Evolutionary conservation across 2,888 invertebrate genomes (phyloP), one percentile per base, ranked within the genome.

Genomic region (Lobophora halterata): DNA sequence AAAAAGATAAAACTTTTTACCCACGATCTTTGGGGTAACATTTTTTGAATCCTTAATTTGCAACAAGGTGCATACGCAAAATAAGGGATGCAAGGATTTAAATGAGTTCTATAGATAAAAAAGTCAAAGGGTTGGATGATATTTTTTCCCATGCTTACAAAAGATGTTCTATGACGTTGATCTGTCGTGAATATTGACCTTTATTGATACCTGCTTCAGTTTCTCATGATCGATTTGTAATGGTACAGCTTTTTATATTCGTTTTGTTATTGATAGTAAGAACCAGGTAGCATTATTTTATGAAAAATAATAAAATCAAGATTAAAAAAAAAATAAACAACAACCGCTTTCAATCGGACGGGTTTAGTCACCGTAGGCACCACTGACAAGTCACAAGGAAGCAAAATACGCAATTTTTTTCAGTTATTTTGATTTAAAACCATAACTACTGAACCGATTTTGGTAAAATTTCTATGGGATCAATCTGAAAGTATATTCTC

Each of bases 41-140:
- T 77, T 83, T 82, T 82, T 83, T 76, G 79, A 75, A 82, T 82
- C 79, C 79, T 81, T 86, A 86, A 87, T 87, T 87, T 86, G 87
- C 86, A 83, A 86, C 87, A 86, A 87, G 87, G 87, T 87, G 86
- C 85, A 87, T 80, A 75, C 67, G 70, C 76, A 74, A 76, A 61
- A 73, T 71, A 77, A 75, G 79, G 82, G 73, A 68, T 75, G 70
- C 59, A 67, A 62, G 65, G 77, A 81, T 83, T 80, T 74, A 79
- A 82, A 86, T 85, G 76, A 78, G 80, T 77, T 80, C 73, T 69
- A 74, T 79, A 76, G 70, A 63, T 61, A 81, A 79, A 79, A 78
- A 76, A 65, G 58, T 46, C 55, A 64, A 71, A 71, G 81, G 82
- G 78, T 77, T 65, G 52, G 37, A 51, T 20, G 71, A 64, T 66